Evolutionary conservation across 2,797 vertebrate genomes (phyloP).

Genomic region (Falco cherrug): DNA sequence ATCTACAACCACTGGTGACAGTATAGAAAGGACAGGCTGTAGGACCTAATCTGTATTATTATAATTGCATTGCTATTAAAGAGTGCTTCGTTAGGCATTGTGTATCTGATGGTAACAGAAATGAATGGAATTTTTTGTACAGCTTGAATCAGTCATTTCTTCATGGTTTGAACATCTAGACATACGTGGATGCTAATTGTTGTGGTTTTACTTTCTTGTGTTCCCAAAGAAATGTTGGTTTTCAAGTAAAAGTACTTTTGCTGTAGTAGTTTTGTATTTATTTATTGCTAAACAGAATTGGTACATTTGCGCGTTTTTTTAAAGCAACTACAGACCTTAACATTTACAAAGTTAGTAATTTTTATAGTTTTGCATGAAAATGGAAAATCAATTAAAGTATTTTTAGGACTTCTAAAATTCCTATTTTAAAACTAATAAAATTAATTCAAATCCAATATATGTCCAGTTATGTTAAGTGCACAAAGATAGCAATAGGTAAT

Average conservation of each 20-base stretch:
- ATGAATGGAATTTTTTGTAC: neutral
- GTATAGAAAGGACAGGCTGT: neutral
- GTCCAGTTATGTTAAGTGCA: neutral
- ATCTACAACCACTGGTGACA: neutral
- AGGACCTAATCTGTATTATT: neutral
- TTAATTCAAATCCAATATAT: neutral
- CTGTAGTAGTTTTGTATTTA: neutral
- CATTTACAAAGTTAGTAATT: neutral
- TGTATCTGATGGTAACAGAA: neutral
- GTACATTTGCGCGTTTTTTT: neutral
- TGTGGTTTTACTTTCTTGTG: neutral
- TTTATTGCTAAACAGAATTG: neutral
- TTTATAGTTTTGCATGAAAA: neutral
- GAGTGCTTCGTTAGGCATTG: neutral
- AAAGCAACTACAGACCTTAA: neutral
- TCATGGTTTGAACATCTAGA: neutral
- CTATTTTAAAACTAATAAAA: neutral
- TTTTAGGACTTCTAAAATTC: neutral
- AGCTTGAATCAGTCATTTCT: neutral
- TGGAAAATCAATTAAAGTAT: neutral
- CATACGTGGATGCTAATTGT: neutral
- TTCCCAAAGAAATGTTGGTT: neutral
- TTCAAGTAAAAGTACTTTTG: neutral
- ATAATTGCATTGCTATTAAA: neutral
- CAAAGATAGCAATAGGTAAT: neutral